phyloP scores from a whole-genome alignment of 2,113 vertebrate species.

The Genyomyrus donnyi region DNA sequence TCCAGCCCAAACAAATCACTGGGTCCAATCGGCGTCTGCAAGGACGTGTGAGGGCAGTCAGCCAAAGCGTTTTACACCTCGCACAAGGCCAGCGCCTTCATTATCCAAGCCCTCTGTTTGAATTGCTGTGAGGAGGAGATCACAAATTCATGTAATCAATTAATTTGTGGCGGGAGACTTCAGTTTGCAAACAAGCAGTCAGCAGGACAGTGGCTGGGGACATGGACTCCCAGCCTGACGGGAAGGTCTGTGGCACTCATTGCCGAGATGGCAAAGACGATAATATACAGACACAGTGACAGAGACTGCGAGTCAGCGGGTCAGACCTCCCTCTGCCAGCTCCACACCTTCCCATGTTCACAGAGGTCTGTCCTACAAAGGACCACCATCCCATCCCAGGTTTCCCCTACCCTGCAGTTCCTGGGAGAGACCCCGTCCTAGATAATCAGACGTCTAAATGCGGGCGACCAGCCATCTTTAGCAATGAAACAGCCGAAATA shows the following conservation, averaged over 20 bases:
- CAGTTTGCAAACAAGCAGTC: neutral
- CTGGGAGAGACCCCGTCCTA: neutral
- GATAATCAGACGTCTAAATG: neutral
- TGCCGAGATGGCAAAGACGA: neutral
- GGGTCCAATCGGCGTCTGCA: neutral
- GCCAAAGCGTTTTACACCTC: neutral
- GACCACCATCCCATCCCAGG: neutral
- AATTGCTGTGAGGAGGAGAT: neutral
- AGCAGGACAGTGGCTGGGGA: neutral
- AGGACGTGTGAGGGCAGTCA: neutral
- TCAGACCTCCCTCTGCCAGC: neutral
- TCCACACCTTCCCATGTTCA: neutral
- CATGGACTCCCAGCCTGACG: neutral
- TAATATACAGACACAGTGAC: neutral
- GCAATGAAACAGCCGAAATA: neutral
- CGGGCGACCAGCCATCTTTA: neutral
- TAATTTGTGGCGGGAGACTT: neutral
- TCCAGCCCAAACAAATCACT: neutral
- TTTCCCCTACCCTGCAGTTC: neutral
- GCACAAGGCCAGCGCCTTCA: neutral
- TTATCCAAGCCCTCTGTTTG: neutral
- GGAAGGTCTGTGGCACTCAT: neutral
- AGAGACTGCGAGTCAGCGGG: neutral
- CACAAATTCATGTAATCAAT: conserved; percentile 1
- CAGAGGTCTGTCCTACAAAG: neutral